These are phyloP conservation scores for Apaloderma vittatum DNA, from an alignment of 2,113 vertebrate genomes.

Conservation along the genomic window DNA sequence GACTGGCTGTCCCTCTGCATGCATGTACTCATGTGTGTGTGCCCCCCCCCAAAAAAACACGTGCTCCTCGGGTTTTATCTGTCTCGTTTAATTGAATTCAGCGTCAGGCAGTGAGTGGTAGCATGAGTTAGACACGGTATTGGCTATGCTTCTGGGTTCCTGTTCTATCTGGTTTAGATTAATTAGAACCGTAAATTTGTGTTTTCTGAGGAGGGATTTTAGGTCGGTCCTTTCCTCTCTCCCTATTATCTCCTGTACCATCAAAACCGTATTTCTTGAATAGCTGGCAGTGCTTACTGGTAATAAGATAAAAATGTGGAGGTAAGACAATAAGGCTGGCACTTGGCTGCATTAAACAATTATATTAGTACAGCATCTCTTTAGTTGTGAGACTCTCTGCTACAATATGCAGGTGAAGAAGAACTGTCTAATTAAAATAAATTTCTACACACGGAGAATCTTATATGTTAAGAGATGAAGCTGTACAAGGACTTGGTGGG, in stretches of 20 bases:
- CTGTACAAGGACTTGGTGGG: not conserved
- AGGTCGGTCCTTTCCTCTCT: not conserved
- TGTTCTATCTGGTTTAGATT: not conserved
- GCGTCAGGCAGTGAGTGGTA: not conserved
- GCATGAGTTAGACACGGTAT: not conserved
- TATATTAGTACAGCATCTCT: not conserved
- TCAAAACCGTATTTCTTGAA: not conserved
- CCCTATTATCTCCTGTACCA: not conserved
- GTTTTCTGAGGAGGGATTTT: not conserved
- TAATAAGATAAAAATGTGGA: not conserved
- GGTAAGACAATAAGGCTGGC: not conserved
- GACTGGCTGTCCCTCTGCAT: not conserved
- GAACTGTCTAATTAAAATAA: not conserved
- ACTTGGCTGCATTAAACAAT: not conserved
- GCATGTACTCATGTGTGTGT: not conserved
- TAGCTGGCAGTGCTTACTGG: not conserved
- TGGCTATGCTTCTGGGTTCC: not conserved
- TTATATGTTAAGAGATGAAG: not conserved
- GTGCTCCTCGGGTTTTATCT: not conserved
- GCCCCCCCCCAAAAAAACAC: not conserved
- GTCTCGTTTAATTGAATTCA: not conserved
- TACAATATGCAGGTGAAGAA: not conserved
- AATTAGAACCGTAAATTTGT: not conserved
- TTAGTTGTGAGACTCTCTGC: not conserved
- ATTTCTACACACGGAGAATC: not conserved